Conservation (phyloP, 2,888 invertebrate species). For the Diarsia dahlii region DNA sequence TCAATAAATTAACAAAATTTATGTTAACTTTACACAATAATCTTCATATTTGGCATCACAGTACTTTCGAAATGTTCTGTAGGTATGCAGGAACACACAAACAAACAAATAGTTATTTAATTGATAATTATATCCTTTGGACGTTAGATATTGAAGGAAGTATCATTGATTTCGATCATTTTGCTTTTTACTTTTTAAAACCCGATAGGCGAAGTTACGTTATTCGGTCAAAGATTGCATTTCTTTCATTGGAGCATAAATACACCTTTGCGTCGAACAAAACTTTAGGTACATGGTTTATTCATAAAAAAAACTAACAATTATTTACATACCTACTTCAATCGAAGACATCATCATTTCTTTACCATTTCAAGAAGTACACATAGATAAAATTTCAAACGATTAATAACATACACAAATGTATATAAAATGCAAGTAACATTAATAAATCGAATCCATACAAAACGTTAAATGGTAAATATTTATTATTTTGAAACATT, state of each 20-base stretch:
- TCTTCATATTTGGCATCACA: constrained; percentile 89
- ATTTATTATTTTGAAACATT: constrained; percentile 49
- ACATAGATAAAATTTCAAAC: constrained; percentile 66
- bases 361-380: constrained; percentile 55
- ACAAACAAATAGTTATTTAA: constrained; percentile 27
- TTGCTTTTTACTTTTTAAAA: neutral
- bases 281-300: constrained; percentile 24
- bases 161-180: neutral
- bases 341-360: constrained; percentile 55
- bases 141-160: constrained; percentile 18
- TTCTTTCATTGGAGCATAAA: constrained; percentile 25
- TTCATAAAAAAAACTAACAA: constrained; percentile 41
- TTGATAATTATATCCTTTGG: constrained; percentile 18
- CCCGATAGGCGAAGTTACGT: neutral
- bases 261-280: neutral
- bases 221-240: constrained; percentile 5
- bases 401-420: constrained; percentile 63
- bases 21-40: constrained; percentile 82
- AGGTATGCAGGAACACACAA: constrained; percentile 66
- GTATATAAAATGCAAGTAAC: constrained; percentile 71
- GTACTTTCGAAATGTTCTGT: constrained; percentile 79
- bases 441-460: constrained; percentile 68
- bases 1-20: constrained; percentile 87
- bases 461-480: constrained; percentile 58
- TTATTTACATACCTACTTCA: constrained; percentile 59